Conservation (phyloP, 1,140 invertebrate genomes). For the Coenobita brevimanus region DNA sequence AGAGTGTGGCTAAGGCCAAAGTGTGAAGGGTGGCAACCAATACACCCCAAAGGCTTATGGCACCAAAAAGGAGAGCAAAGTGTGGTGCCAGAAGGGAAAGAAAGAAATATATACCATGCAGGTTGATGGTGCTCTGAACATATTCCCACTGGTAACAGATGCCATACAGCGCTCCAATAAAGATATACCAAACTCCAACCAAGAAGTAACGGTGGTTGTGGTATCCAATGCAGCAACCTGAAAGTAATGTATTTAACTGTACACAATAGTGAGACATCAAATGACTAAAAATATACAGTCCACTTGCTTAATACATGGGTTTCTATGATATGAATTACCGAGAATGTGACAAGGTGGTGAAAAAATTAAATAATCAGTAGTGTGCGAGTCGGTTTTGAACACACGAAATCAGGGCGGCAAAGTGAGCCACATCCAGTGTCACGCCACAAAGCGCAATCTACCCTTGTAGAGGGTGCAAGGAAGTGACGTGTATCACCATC, state of each 20-base stretch:
- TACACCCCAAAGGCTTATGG: slow-evolving; percentile 51
- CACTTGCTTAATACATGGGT: no score
- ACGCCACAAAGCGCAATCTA: no score
- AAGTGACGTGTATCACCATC: no score
- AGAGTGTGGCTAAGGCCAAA: slow-evolving; percentile 26
- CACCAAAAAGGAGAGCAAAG: slow-evolving; percentile 48
- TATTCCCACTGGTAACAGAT: slow-evolving; percentile 56
- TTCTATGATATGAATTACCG: no score
- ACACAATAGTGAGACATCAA: no score
- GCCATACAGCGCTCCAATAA: slow-evolving; percentile 52
- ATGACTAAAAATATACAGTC: no score
- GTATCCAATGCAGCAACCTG: slow-evolving; percentile 57
- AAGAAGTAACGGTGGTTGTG: slow-evolving; percentile 60
- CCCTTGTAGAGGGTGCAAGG: no score
- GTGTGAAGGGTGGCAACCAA: slow-evolving; percentile 49
- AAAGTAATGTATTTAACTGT: slow-evolving; percentile 4
- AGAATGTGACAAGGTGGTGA: no score
- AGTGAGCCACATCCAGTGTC: no score
- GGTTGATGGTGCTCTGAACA: slow-evolving; percentile 51
- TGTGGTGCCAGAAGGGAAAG: slow-evolving; percentile 44
- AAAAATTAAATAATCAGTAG: no score
- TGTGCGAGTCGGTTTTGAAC: no score
- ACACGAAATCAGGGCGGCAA: no score
- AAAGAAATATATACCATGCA: slow-evolving; percentile 38
- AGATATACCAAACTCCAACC: slow-evolving; percentile 48